phyloP scores from a whole-genome alignment of 1,140 invertebrate species.

The Drosophila varians region DNA sequence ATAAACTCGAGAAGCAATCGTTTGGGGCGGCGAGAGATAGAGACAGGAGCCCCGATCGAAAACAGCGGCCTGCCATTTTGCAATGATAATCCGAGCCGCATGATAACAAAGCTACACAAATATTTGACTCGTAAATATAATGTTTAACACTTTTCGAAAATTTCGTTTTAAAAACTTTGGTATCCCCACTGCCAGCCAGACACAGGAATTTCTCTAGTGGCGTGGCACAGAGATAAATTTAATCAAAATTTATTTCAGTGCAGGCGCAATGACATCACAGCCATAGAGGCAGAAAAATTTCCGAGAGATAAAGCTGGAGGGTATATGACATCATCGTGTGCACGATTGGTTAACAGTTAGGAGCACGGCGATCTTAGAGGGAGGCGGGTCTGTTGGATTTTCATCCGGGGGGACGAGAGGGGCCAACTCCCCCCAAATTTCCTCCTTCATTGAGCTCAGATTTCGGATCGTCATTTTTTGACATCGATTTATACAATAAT shows the following conservation, averaged over 20 bases:
- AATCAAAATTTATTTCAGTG: slow-evolving; percentile 28
- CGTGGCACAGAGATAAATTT: too few relatives aligned
- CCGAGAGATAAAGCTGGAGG: slow-evolving; percentile 9
- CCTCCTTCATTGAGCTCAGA: slow-evolving; percentile 9
- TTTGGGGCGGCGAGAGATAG: slow-evolving; percentile 3
- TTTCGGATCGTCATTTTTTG: slow-evolving; percentile 30
- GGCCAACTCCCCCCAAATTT: slow-evolving; percentile 5
- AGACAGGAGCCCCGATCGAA: slow-evolving; percentile 1
- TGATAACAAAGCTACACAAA: background rate
- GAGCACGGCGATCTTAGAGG: slow-evolving; percentile 49
- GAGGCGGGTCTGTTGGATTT: background rate
- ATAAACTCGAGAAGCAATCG: slow-evolving; percentile 45
- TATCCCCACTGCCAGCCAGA: too few relatives aligned
- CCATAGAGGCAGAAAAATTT: slow-evolving; percentile 12
- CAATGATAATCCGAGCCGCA: too few relatives aligned
- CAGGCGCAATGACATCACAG: slow-evolving; percentile 58
- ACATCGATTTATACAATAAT: slow-evolving; percentile 69
- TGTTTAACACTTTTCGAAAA: too few relatives aligned
- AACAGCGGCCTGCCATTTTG: too few relatives aligned
- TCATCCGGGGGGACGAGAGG: background rate
- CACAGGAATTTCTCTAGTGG: too few relatives aligned
- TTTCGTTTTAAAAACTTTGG: too few relatives aligned
- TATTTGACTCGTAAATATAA: background rate
- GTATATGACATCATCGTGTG: slow-evolving; percentile 77
- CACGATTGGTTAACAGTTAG: slow-evolving; percentile 82